phyloP scores from a whole-genome alignment of 1,140 invertebrate species.

The Copidosoma floridanum region DNA sequence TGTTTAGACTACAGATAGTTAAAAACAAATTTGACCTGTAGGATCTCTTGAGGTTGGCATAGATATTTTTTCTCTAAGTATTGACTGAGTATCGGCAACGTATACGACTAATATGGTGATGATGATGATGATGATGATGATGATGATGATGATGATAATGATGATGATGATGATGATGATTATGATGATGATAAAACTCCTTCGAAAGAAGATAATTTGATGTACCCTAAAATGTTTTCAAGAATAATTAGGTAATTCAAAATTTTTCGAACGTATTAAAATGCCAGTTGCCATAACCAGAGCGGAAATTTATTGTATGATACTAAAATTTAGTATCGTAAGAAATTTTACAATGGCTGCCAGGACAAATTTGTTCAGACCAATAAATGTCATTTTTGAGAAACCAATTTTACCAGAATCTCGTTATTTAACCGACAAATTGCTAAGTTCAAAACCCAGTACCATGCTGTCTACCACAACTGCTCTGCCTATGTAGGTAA shows the following conservation, averaged over 20 bases:
- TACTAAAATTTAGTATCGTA: constrained; percentile 4
- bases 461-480: constrained; percentile 11
- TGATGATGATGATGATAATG: no score
- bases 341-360: neutral
- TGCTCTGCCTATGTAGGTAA: neutral
- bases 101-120: no score
- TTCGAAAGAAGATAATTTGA: no score
- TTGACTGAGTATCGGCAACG: no score
- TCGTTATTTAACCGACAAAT: neutral
- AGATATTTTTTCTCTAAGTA: no score
- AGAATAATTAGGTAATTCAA: neutral
- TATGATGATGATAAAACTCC: no score
- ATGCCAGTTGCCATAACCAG: neutral
- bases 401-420: constrained; percentile 5
- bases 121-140: no score
- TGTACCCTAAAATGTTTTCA: neutral
- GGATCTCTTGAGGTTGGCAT: no score
- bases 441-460: neutral
- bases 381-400: constrained; percentile 2
- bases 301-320: constrained; percentile 4
- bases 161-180: no score
- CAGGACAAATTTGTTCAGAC: constrained; percentile 7
- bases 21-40: no score
- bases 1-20: no score
- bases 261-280: neutral